Evolutionary conservation across 30 jellyfish, hydroid and myxozoan species (phyloP).

Genomic region (Pseudorhiza aurosa): DNA sequence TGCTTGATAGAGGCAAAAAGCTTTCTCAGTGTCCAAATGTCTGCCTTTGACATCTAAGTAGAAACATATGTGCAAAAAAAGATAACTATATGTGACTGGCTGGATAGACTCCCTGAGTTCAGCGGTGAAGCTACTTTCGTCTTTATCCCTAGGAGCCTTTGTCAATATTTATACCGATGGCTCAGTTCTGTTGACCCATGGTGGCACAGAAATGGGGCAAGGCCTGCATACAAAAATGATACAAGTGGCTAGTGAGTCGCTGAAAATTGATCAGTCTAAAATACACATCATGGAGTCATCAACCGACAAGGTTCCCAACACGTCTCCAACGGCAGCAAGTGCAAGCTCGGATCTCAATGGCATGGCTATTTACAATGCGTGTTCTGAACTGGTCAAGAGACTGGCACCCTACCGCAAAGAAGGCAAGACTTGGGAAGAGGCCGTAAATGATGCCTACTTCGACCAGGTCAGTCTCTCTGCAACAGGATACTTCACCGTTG

Average conservation of each 20-base stretch:
- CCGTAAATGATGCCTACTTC: slow-evolving; percentile 43
- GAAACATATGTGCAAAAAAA: too few species aligned
- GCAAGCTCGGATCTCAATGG: slow-evolving; percentile 56
- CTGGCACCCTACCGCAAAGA: slow-evolving; percentile 36
- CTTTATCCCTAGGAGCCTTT: slow-evolving; percentile 20
- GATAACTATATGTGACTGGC: too few species aligned
- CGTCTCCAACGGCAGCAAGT: slow-evolving; percentile 65
- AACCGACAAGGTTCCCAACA: slow-evolving; percentile 58
- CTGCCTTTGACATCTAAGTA: too few species aligned
- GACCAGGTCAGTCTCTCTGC: slow-evolving; percentile 55
- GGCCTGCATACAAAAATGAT: slow-evolving; percentile 48
- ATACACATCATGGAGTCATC: slow-evolving; percentile 30
- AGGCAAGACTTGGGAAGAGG: slow-evolving; percentile 44
- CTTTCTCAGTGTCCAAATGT: too few species aligned
- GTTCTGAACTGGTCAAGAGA: slow-evolving; percentile 26
- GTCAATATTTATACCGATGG: slow-evolving; percentile 28
- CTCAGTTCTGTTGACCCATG: slow-evolving; percentile 37
- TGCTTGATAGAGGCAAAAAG: too few species aligned
- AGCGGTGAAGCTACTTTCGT: too few species aligned
- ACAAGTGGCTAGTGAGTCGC: slow-evolving; percentile 28
- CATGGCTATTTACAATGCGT: slow-evolving; percentile 49
- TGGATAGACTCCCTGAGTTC: too few species aligned
- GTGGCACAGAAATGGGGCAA: slow-evolving; percentile 52
- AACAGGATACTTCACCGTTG: slow-evolving; percentile 34
- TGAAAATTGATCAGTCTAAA: slow-evolving; percentile 14